Evolutionary conservation across 2,113 vertebrate species (phyloP).

Genomic region (Chaetura pelagica): DNA sequence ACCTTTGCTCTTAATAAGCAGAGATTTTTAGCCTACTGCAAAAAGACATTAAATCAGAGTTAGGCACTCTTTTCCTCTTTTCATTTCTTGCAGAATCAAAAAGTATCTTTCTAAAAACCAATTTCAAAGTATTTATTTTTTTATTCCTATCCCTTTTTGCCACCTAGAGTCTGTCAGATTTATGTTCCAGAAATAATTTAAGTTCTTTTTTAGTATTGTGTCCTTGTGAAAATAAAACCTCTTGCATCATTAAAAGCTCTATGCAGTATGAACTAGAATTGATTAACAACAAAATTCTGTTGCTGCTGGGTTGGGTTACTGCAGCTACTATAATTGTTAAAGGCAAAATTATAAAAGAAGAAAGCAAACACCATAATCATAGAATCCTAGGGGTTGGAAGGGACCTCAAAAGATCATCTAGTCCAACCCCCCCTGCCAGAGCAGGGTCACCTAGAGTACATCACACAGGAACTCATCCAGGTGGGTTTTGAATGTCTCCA

Average conservation of each 20-base stretch:
- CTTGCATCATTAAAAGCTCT: slow-evolving; percentile 19
- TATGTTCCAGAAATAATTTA: background rate
- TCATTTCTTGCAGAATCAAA: background rate
- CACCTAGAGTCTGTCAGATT: background rate
- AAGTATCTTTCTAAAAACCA: background rate
- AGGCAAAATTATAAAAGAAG: background rate
- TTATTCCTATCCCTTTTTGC: background rate
- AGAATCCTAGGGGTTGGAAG: no score
- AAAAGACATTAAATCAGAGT: background rate
- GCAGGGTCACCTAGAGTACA: no score
- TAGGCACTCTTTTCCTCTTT: background rate
- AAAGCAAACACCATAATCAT: background rate
- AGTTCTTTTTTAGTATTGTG: background rate
- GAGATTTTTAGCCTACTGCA: background rate
- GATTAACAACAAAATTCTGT: background rate
- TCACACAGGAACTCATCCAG: no score
- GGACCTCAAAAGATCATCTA: no score
- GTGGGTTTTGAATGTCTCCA: no score
- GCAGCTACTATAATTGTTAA: slow-evolving; percentile 44
- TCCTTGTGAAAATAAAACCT: slow-evolving; percentile 27
- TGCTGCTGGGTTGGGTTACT: slow-evolving; percentile 4
- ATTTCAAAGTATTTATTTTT: background rate
- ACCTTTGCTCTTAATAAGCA: background rate
- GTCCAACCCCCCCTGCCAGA: no score
- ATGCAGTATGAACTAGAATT: background rate